Evolutionary conservation across 1,140 invertebrate species (phyloP).

Genomic region (Ips nitidus): DNA sequence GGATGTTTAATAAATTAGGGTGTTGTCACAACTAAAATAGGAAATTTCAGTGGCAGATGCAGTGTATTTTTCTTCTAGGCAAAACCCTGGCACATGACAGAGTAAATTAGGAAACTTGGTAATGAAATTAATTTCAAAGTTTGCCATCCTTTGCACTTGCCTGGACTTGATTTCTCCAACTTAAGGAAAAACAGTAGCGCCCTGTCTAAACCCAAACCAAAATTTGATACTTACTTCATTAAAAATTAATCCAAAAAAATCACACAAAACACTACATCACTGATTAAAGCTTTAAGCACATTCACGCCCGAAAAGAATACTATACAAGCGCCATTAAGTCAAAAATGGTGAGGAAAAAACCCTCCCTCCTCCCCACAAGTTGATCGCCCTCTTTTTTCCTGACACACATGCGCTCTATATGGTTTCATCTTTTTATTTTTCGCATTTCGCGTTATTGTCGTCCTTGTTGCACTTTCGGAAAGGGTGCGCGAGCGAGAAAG

Average conservation of each 20-base stretch:
- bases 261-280: too few species aligned
- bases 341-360: constrained; percentile 33
- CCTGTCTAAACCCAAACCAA: background rate
- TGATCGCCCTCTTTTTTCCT: constrained; percentile 28
- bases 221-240: background rate
- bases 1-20: too few species aligned
- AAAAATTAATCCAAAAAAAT: background rate
- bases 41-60: too few species aligned
- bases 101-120: constrained; percentile 37
- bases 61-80: background rate
- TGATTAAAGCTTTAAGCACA: background rate
- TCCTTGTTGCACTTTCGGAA: constrained; percentile 34
- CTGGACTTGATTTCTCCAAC: constrained; percentile 14
- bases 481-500: constrained; percentile 34
- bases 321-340: constrained; percentile 32
- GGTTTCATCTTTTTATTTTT: constrained; percentile 44
- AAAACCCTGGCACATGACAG: constrained; percentile 31
- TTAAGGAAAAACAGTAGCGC: constrained; percentile 13
- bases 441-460: constrained; percentile 36
- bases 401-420: constrained; percentile 43
- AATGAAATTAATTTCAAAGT: constrained; percentile 37
- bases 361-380: background rate
- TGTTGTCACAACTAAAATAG: too few species aligned
- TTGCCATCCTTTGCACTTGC: constrained; percentile 33
- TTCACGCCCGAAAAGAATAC: constrained; percentile 29